phyloP scores from a whole-genome alignment of 2,888 invertebrate species.

The Abrostola tripartita region DNA sequence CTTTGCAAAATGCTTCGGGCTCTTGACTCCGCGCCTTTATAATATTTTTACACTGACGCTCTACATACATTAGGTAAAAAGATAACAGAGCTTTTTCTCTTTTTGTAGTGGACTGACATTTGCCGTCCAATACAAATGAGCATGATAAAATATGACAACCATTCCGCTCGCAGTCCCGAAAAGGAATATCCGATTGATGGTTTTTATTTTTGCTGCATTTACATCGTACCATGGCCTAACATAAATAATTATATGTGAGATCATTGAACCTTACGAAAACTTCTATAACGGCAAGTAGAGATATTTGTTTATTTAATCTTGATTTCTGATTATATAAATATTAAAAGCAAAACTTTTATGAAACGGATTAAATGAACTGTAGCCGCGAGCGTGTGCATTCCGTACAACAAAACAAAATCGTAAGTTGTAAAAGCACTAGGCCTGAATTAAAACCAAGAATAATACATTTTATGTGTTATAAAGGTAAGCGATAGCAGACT shows the following conservation, averaged over 20 bases:
- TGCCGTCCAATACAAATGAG: conserved; percentile 67
- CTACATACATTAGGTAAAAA: conserved; percentile 83
- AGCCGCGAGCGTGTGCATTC: not conserved
- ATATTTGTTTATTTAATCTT: too few species aligned
- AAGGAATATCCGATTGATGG: conserved; percentile 68
- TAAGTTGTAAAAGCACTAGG: conserved; percentile 3
- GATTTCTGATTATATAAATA: too few species aligned
- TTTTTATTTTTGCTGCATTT: conserved; percentile 69
- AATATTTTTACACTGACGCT: conserved; percentile 83
- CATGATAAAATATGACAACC: conserved; percentile 77
- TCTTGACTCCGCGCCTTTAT: conserved; percentile 81
- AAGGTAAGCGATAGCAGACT: too few species aligned
- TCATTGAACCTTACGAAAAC: conserved; percentile 64
- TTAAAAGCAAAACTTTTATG: too few species aligned
- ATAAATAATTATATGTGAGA: conserved; percentile 64
- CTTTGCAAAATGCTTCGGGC: conserved; percentile 84
- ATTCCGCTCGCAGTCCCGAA: conserved; percentile 68
- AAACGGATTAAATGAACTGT: too few species aligned
- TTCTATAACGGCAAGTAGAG: too few species aligned
- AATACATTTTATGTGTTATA: not conserved
- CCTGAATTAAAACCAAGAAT: conserved; percentile 4
- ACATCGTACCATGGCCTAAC: conserved; percentile 51
- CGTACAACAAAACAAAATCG: conserved; percentile 1
- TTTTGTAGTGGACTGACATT: conserved; percentile 80
- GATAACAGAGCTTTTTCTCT: conserved; percentile 85